phyloP scores from a whole-genome alignment of 2,888 invertebrate genomes.

The Heliconius aoede region DNA sequence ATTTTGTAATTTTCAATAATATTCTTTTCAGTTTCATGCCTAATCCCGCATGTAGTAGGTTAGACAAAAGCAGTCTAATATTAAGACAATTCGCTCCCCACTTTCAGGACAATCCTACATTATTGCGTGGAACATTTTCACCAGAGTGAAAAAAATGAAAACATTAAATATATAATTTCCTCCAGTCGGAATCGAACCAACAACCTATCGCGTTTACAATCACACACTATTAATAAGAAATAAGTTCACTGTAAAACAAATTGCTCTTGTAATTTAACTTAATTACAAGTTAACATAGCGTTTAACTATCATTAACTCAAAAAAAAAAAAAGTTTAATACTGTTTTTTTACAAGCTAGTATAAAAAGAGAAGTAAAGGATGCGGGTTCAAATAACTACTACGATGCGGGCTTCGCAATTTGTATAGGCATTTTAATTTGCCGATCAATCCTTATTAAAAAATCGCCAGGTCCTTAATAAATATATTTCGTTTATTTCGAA shows the following conservation, averaged over 20 bases:
- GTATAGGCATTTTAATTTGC: constrained; percentile 30
- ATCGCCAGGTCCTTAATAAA: constrained; percentile 4
- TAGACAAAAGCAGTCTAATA: too few species aligned
- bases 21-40: background rate
- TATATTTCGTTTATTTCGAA: background rate
- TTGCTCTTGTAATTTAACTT: background rate
- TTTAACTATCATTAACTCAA: constrained; percentile 18
- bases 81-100: too few species aligned
- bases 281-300: constrained; percentile 11
- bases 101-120: too few species aligned
- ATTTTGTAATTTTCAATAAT: too few species aligned
- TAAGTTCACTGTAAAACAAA: background rate
- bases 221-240: background rate
- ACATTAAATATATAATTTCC: background rate
- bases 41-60: background rate
- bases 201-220: background rate
- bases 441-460: constrained; percentile 23
- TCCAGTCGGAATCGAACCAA: background rate
- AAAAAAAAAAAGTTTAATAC: background rate
- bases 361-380: constrained; percentile 34
- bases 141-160: too few species aligned
- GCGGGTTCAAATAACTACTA: constrained; percentile 40
- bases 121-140: too few species aligned
- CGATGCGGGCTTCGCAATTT: constrained; percentile 43
- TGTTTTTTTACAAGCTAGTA: constrained; percentile 3